These are phyloP conservation scores for Turritopsis rubra DNA, from an alignment of 30 jellyfish, hydroid and myxozoan species.

Conservation along the genomic window DNA sequence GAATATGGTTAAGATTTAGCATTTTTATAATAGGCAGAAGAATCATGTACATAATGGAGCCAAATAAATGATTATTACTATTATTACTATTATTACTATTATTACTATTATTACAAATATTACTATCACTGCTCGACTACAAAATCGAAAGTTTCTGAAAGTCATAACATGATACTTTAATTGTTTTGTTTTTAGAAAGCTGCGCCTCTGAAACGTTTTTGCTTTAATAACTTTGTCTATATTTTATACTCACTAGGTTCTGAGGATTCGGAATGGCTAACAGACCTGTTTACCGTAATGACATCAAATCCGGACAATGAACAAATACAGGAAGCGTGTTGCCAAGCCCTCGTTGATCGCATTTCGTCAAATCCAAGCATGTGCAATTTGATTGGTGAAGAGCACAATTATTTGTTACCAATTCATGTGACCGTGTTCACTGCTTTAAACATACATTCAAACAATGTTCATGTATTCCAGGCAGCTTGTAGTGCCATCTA, in stretches of 20 bases:
- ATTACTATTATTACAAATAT: too few species aligned
- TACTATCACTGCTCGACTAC: too few species aligned
- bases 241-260: slow-evolving; percentile 28
- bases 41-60: too few species aligned
- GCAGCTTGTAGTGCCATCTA: slow-evolving; percentile 77
- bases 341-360: slow-evolving; percentile 54
- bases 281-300: slow-evolving; percentile 58
- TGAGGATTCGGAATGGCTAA: slow-evolving; percentile 38
- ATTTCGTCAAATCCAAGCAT: slow-evolving; percentile 36
- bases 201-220: neutral
- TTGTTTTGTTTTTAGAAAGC: too few species aligned
- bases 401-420: slow-evolving; percentile 47
- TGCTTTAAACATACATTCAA: slow-evolving; percentile 69
- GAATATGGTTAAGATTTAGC: too few species aligned
- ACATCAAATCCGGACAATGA: slow-evolving; percentile 53
- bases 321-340: slow-evolving; percentile 62
- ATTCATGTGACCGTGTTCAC: slow-evolving; percentile 65
- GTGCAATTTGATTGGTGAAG: slow-evolving; percentile 68
- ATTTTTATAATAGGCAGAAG: too few species aligned
- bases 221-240: neutral
- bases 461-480: slow-evolving; percentile 54
- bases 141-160: too few species aligned
- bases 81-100: too few species aligned
- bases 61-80: too few species aligned
- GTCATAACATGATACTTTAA: too few species aligned